Conservation (phyloP, 2,113 vertebrate species). For the Vidua chalybeata region DNA sequence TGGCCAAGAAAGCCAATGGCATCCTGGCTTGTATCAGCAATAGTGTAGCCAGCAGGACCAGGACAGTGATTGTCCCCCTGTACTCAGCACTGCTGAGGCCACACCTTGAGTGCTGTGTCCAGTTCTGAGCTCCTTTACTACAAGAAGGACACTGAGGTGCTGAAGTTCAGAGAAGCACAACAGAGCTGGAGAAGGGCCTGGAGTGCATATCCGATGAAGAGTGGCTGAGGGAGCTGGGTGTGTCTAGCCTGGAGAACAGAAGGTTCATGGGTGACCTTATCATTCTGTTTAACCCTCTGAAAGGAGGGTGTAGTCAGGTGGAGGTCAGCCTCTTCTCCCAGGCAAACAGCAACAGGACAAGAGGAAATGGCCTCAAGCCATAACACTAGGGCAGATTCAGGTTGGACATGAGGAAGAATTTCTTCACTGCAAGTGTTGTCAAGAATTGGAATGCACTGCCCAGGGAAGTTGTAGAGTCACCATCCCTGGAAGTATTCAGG, state of each 20-base stretch:
- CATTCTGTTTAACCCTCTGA: background rate
- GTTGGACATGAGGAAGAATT: background rate
- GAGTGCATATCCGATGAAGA: background rate
- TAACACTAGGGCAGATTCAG: background rate
- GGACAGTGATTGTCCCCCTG: fast-evolving
- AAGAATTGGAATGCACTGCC: background rate
- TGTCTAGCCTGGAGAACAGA: background rate
- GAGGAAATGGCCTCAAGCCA: background rate
- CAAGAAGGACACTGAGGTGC: background rate
- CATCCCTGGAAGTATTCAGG: background rate
- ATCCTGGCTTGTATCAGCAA: fast-evolving
- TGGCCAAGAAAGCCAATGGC: background rate
- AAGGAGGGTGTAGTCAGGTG: background rate
- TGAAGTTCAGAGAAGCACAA: background rate
- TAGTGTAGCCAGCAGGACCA: background rate
- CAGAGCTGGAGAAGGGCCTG: background rate
- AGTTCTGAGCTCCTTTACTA: background rate
- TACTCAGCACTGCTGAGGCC: fast-evolving
- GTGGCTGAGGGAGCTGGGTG: background rate
- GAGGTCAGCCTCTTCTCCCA: background rate
- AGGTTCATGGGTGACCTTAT: background rate
- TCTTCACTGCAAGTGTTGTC: background rate
- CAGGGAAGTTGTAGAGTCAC: background rate
- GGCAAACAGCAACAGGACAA: background rate
- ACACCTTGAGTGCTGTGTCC: fast-evolving